Evolutionary conservation across 2,797 vertebrate species (phyloP), one percentile per base, ranked within the genome.

Genomic region (Pitangus sulphuratus): DNA sequence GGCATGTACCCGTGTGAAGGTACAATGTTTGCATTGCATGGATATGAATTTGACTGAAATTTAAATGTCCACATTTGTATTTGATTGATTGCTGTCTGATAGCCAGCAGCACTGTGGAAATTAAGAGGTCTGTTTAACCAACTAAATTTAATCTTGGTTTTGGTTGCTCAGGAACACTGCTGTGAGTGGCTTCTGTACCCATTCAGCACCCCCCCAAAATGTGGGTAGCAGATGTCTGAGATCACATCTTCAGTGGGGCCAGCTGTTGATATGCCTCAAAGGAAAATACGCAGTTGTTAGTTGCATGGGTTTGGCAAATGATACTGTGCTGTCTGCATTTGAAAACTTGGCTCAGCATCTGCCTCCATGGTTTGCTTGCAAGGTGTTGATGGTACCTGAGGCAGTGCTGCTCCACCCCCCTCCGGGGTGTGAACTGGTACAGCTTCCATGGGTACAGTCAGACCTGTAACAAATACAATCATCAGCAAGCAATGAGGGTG

Each of bases 41-140:
- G 58, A 70, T 69, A 39, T 11, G 3, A 64, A 91, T 92, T 74
- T 93, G 76, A 50, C 74, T 47, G 80, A 87, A 74, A 82, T 90
- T 74, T 84, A 47, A 66, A 76, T 88, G 39, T 8, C 42, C 2
- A 1, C 61, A 28, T 91, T 84, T 86, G 39, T 84, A 20, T 95
- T 83, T 86, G 69, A 37, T 86, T 91, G 69, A 2, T 92, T 88
- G 50, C 70, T 82, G 20, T 50, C 62, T 82, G 65, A 40, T 66
- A 74, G 31, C 19, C 33, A 56, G 51, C 30, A 77, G 22, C 50
- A 16, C 5, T 84, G 62, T 86, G 58, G 74, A 81, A 88, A 48
- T 81, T 16, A 56, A 42, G 58, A 88, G 45, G 56, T 68, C 25
- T 64, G 33, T 60, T 45, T 87, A 82, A 91, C 60, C 31, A 56